Evolutionary conservation across 2,888 invertebrate genomes (phyloP), one percentile per base, ranked within the genome.

Genomic region (Iphiclides podalirius): DNA sequence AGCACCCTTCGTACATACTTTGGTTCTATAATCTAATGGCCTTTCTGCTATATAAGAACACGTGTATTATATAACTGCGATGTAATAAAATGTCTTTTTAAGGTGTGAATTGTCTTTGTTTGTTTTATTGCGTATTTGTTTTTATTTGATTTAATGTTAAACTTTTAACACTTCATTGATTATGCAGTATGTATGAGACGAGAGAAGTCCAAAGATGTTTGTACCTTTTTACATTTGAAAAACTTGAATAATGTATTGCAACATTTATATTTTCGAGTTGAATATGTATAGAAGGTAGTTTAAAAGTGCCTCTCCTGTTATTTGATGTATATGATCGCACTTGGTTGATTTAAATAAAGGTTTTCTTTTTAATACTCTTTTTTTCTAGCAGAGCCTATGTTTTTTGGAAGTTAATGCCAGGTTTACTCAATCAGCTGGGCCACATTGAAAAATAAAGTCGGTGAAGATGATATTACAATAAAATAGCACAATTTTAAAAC

Each of bases 401-500:
- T n/a, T n/a, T n/a, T n/a, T n/a, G n/a, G n/a, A n/a, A n/a, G n/a
- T n/a, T n/a, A n/a, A n/a, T n/a, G n/a, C n/a, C n/a, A n/a, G n/a
- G n/a, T n/a, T n/a, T n/a, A n/a, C n/a, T n/a, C n/a, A n/a, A n/a
- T n/a, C n/a, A n/a, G n/a, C n/a, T n/a, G n/a, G n/a, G n/a, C n/a
- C n/a, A n/a, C n/a, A n/a, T n/a, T n/a, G n/a, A n/a, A n/a, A n/a
- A n/a, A n/a, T n/a, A n/a, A n/a, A n/a, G n/a, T n/a, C n/a, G n/a
- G n/a, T n/a, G n/a, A n/a, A n/a, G n/a, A n/a, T n/a, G n/a, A n/a
- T n/a, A 11, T 34, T 2, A 16, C 35, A 82, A 80, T 80, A 60
- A 86, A 85, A 86, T 63, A 74, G 63, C 73, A 81, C 76, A 79
- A 78, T 81, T 83, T 86, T 85, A 88, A 88, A 88, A 88, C 87